These are phyloP conservation scores for Psophia crepitans DNA, from an alignment of 2,113 vertebrate species.

Conservation along the genomic window DNA sequence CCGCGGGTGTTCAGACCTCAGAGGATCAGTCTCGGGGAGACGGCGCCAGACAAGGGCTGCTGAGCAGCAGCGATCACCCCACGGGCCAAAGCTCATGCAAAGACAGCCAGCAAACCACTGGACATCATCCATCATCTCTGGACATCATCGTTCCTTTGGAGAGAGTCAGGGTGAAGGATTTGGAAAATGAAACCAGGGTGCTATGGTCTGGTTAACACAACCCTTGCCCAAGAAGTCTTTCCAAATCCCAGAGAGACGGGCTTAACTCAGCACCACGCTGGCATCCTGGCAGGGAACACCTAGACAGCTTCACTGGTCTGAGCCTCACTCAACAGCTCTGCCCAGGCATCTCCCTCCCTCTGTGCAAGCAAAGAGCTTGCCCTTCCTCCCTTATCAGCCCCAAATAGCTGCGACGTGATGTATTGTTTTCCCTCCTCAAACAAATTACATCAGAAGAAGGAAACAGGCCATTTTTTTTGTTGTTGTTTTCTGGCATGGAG, in stretches of 20 bases:
- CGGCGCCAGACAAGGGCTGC: rapidly evolving
- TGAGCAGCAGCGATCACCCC: neutral
- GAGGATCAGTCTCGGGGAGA: neutral
- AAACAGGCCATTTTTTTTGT: neutral
- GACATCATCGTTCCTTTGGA: neutral
- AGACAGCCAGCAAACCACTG: neutral
- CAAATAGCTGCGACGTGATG: conserved; percentile 12
- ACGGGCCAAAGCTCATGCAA: neutral
- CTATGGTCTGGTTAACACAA: neutral
- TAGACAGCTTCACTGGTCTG: neutral
- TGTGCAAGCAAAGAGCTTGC: neutral
- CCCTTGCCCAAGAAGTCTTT: neutral
- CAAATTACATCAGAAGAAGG: conserved; percentile 55
- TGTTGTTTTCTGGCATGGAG: conserved; percentile 1
- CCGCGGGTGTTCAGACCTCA: neutral
- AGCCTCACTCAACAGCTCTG: neutral
- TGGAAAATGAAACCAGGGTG: neutral
- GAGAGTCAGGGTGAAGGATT: neutral
- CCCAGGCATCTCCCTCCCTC: neutral
- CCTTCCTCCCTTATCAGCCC: conserved; percentile 40
- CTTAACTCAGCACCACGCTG: neutral
- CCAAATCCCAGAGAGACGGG: neutral
- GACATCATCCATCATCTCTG: neutral
- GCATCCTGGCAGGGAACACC: neutral
- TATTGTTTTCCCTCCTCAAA: conserved; percentile 48